These are phyloP conservation scores for Dufourea novaeangliae DNA, from an alignment of 1,140 invertebrate genomes.

Conservation along the genomic window DNA sequence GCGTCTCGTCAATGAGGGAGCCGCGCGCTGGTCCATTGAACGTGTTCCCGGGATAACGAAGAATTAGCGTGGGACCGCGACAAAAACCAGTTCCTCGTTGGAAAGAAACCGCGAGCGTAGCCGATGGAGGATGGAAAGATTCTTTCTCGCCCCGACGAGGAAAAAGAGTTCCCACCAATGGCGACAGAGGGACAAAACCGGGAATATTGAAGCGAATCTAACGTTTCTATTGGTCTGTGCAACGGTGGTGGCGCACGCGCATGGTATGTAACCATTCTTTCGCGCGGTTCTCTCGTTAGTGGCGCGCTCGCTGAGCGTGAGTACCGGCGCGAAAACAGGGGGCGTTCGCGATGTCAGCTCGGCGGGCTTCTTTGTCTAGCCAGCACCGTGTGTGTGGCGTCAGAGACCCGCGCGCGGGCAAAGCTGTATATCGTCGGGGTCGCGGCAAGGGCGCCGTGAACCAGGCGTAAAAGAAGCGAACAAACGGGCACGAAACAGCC, in stretches of 20 bases:
- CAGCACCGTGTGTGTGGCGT: no score
- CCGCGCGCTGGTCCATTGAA: neutral
- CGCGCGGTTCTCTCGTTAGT: conserved; percentile 35
- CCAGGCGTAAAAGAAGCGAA: conserved; percentile 60
- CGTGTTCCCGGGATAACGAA: neutral
- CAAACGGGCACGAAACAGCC: neutral
- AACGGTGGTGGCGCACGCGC: neutral
- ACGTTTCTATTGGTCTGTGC: conserved; percentile 69
- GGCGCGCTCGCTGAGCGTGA: conserved; percentile 24
- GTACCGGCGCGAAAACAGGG: conserved; percentile 2
- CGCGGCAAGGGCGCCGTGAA: conserved; percentile 66
- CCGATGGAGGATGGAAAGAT: no score
- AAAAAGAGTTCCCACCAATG: no score
- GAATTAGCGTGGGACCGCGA: conserved; percentile 15
- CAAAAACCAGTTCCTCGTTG: neutral
- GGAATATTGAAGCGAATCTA: conserved; percentile 67
- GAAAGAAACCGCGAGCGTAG: neutral
- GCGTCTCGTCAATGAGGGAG: conserved; percentile 7
- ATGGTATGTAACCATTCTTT: neutral
- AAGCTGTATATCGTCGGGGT: conserved; percentile 61
- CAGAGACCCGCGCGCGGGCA: conserved; percentile 41
- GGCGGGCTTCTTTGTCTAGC: conserved; percentile 8
- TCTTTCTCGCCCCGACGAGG: no score
- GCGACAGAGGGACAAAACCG: conserved; percentile 11
- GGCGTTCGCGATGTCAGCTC: conserved; percentile 25